Evolutionary conservation across 2,797 vertebrate species (phyloP).

Genomic region (Megaceryle alcyon): DNA sequence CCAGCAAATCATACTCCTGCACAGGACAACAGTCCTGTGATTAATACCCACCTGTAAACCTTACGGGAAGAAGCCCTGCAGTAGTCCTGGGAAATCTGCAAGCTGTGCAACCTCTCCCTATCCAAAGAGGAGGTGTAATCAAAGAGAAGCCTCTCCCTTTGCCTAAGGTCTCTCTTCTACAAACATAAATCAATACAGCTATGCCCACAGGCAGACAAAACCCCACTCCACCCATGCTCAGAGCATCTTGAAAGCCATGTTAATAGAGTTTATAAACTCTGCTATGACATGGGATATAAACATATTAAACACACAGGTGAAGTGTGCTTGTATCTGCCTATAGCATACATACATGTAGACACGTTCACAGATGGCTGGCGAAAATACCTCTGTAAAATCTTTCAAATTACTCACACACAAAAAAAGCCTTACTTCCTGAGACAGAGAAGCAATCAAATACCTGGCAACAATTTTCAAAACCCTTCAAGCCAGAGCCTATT

Average conservation of each 20-base stretch:
- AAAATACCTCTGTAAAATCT: not conserved
- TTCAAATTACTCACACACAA: not conserved
- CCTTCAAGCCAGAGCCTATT: slow-evolving; percentile 38
- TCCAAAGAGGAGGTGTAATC: not conserved
- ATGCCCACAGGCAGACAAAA: not conserved
- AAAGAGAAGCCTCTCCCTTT: not conserved
- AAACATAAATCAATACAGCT: not conserved
- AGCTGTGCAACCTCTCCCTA: not conserved
- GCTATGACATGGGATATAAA: not conserved
- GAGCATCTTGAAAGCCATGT: not conserved
- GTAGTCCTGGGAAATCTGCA: not conserved
- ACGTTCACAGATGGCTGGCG: not conserved
- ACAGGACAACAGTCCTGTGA: not conserved
- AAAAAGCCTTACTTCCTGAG: not conserved
- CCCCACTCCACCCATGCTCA: not conserved
- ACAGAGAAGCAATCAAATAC: slow-evolving; percentile 17
- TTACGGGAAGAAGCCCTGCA: not conserved
- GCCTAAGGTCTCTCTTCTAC: not conserved
- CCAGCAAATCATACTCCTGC: not conserved
- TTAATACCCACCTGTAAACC: not conserved
- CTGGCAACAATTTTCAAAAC: slow-evolving; percentile 44
- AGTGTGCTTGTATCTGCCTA: not conserved
- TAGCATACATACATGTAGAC: not conserved
- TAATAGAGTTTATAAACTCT: not conserved
- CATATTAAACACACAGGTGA: not conserved